Conservation (phyloP, 2,888 invertebrate genomes). For the Osedax frankpressi region DNA sequence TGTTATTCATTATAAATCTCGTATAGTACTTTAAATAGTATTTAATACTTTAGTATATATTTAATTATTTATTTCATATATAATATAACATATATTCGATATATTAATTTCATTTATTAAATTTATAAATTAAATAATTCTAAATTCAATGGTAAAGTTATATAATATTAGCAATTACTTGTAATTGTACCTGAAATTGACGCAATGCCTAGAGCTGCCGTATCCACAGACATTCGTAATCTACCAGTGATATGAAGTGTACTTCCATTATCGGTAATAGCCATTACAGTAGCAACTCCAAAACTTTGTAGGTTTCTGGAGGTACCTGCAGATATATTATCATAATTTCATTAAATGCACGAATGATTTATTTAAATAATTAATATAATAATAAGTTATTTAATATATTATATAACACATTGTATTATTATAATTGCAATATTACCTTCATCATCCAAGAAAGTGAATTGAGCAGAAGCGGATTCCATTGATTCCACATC, state of each 20-base stretch:
- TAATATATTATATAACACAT: no score
- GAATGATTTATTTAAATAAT: no score
- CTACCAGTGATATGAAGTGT: neutral
- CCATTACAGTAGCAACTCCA: neutral
- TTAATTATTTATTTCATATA: no score
- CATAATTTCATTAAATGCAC: no score
- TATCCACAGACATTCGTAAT: neutral
- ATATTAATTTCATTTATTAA: no score
- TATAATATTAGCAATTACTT: neutral
- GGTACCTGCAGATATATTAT: neutral
- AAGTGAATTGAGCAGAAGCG: no score
- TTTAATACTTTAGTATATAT: no score
- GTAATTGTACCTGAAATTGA: neutral
- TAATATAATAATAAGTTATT: no score
- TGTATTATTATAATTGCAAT: no score
- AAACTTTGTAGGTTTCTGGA: neutral
- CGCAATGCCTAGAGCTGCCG: neutral
- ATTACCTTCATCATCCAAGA: no score
- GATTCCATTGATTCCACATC: no score
- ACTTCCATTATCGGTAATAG: neutral
- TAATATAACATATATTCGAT: neutral
- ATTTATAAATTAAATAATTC: neutral
- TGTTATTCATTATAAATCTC: neutral
- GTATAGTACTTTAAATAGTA: no score
- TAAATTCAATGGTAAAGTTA: neutral